phyloP scores from a whole-genome alignment of 2,888 invertebrate species.

The Poecilus cupreus region DNA sequence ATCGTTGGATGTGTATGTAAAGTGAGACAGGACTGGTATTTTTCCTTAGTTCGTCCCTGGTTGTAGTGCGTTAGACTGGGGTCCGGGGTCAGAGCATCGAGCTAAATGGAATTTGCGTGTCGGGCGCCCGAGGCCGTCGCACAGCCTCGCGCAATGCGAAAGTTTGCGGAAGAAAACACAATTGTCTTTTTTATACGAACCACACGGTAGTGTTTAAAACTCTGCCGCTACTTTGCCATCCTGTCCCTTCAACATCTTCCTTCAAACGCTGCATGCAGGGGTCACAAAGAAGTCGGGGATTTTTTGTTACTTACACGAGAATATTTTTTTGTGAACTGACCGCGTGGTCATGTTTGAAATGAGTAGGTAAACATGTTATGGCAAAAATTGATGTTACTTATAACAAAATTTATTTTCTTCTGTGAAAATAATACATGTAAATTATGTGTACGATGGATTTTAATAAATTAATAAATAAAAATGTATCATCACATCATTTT shows the following conservation, averaged over 20 bases:
- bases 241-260: neutral
- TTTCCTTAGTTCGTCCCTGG: constrained; percentile 1
- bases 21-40: neutral
- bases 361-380: too few species aligned
- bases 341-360: too few species aligned
- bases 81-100: constrained; percentile 35
- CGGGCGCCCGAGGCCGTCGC: constrained; percentile 29
- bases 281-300: neutral
- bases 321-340: neutral
- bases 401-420: too few species aligned
- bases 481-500: too few species aligned
- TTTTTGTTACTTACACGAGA: neutral
- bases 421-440: too few species aligned
- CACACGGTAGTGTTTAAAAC: constrained; percentile 43
- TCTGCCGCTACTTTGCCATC: neutral
- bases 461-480: too few species aligned
- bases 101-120: constrained; percentile 50
- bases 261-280: too few species aligned
- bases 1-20: too few species aligned
- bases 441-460: too few species aligned
- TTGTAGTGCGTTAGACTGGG: constrained; percentile 1
- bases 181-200: constrained; percentile 52
- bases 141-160: neutral
- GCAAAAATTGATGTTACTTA: too few species aligned
- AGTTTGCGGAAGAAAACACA: constrained; percentile 54